Evolutionary conservation across 2,113 vertebrate genomes (phyloP).

Genomic region (Alligator mississippiensis): DNA sequence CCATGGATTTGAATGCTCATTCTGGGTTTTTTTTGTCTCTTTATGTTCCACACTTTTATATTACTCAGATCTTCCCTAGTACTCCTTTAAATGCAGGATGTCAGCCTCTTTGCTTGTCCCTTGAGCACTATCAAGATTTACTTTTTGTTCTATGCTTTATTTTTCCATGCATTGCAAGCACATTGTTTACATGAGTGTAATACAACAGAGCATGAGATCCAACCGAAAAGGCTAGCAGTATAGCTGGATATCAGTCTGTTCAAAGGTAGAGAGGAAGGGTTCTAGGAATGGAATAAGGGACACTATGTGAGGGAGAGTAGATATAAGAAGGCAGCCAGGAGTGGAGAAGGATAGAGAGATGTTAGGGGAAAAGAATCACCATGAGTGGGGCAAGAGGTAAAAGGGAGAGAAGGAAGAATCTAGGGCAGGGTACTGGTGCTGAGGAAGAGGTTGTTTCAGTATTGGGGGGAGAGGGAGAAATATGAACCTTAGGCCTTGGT

Average conservation of each 20-base stretch:
- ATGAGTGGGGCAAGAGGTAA: not conserved
- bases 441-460: not conserved
- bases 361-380: not conserved
- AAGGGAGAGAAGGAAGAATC: constrained; percentile 3
- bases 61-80: not conserved
- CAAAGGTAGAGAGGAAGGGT: not conserved
- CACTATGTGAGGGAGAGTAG: not conserved
- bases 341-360: not conserved
- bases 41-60: not conserved
- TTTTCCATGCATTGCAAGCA: not conserved
- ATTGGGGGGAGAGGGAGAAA: not conserved
- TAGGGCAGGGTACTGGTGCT: not conserved
- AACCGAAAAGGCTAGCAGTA: not conserved
- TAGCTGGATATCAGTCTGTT: not conserved
- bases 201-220: not conserved
- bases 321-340: not conserved
- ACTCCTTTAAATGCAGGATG: not conserved
- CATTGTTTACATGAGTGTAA: not conserved
- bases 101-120: not conserved
- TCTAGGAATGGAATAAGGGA: not conserved
- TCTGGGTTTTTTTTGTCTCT: not conserved
- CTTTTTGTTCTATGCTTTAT: not conserved
- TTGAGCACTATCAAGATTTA: not conserved
- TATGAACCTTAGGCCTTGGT: not conserved
- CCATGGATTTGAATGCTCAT: not conserved